phyloP scores from a whole-genome alignment of 2,888 invertebrate genomes.

The Fabriciana adippe region DNA sequence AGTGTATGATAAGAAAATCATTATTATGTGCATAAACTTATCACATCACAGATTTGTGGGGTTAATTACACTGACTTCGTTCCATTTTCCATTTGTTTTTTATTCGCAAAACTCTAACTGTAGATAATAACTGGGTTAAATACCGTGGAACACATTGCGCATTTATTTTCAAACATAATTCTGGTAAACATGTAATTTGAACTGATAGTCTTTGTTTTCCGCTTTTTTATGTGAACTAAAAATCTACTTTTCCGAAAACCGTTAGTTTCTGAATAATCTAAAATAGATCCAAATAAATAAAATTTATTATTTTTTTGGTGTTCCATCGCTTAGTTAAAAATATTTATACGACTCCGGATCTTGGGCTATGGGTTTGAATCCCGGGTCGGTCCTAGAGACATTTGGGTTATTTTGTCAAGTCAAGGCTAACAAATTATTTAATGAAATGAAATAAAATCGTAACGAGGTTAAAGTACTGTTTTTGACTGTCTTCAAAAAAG shows the following conservation, averaged over 20 bases:
- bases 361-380: no score
- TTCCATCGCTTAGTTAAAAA: no score
- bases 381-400: no score
- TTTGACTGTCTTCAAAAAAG: no score
- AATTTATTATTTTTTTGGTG: no score
- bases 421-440: no score
- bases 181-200: slow-evolving; percentile 10
- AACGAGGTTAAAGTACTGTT: no score
- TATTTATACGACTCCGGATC: no score
- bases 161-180: slow-evolving; percentile 1
- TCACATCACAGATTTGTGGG: slow-evolving; percentile 22
- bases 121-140: slow-evolving; percentile 35
- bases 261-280: not conserved
- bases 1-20: slow-evolving; percentile 10
- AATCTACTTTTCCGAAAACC: not conserved
- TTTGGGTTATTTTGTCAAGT: no score
- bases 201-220: not conserved
- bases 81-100: slow-evolving; percentile 21
- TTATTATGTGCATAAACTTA: slow-evolving; percentile 24
- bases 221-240: not conserved
- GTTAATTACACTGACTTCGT: slow-evolving; percentile 25
- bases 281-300: not conserved
- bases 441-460: no score
- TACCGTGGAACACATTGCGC: slow-evolving; percentile 18
- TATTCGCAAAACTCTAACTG: slow-evolving; percentile 33